Evolutionary conservation across 2,888 invertebrate species (phyloP), one percentile per base, ranked within the genome.

Genomic region (Balanococcus diminutus): DNA sequence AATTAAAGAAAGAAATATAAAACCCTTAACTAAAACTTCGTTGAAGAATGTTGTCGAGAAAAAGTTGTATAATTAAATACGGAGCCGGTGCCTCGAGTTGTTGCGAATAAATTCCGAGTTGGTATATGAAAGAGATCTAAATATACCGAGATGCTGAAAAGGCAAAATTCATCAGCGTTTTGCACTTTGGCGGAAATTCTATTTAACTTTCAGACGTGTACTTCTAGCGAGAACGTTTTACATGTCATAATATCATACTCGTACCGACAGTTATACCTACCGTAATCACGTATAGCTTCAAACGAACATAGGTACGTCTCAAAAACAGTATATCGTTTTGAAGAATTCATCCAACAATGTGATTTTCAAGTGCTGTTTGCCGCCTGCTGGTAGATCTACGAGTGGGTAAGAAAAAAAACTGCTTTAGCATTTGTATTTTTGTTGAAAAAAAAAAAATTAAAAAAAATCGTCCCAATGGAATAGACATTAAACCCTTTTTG

Each of bases 141-240:
- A 67, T 67, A 67, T 67, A 51, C 51, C 6, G n/a, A 28, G 61
- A 67, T 67, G 61, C 8, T 67, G 61, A 67, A 67, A 67, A 32
- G 19, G 75, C 19, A 14, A 75, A 31, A 75, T 75, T 75, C 32
- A 75, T 32, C 75, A 32, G 75, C 31, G 32, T 75, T 75, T 32
- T 75, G 32, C 32, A 75, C 19, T 75, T 75, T 75, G 28, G 32
- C 75, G 75, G 75, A 75, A 75, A 75, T 75, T 75, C 75, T 75
- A 75, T 75, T 75, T 32, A 75, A 75, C 75, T 75, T 75, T 32
- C n/a, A 31, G 75, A 75, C 75, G 75, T 75, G 32, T 75, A 75
- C 75, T 75, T 32, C 36, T 75, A 9, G 75, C 4, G 32, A 32
- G 32, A 75, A 32, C 32, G 36, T 75, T 36, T 32, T 75, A 32